A percentile compares a stretch with the other conserved stretches of the same genome.
phyloP scores from a whole-genome alignment of 1,140 invertebrate species.

The Rhizoglyphus robini region DNA sequence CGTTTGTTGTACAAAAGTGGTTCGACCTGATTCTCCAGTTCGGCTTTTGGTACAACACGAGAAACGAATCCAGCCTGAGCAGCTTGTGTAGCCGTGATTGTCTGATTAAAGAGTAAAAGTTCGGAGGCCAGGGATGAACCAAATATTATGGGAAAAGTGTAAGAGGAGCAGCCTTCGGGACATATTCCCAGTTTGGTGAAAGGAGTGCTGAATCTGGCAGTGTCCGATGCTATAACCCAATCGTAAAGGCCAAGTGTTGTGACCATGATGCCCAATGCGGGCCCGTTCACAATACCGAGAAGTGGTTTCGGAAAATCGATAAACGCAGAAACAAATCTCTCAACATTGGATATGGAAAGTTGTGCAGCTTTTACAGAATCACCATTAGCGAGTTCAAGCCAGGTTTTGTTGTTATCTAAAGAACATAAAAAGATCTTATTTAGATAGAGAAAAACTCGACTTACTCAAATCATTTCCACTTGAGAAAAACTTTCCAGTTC shows the following conservation, averaged over 20 bases:
- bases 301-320: conserved; percentile 78
- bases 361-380: conserved; percentile 35
- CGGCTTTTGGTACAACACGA: conserved; percentile 45
- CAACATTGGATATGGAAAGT: too few species aligned
- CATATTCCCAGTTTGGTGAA: conserved; percentile 62
- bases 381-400: conserved; percentile 25
- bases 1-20: conserved; percentile 1
- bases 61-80: conserved; percentile 52
- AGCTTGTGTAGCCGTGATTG: conserved; percentile 59
- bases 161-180: conserved; percentile 69
- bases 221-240: conserved; percentile 64
- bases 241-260: conserved; percentile 73
- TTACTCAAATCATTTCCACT: conserved; percentile 72
- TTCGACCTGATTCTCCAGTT: conserved; percentile 34
- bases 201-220: conserved; percentile 69
- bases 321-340: conserved; percentile 54
- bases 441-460: conserved; percentile 26
- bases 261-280: conserved; percentile 70
- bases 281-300: conserved; percentile 75
- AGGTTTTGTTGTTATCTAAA: conserved; percentile 20
- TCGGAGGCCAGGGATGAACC: conserved; percentile 57
- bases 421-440: conserved; percentile 24
- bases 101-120: conserved; percentile 61
- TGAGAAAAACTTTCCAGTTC: conserved; percentile 57
- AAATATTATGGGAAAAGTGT: conserved; percentile 62